Percentiles rank a stretch among this genome's conserved stretches.
These are phyloP conservation scores for Palaemon carinicauda DNA, from an alignment of 1,140 invertebrate genomes.

Conservation along the genomic window DNA sequence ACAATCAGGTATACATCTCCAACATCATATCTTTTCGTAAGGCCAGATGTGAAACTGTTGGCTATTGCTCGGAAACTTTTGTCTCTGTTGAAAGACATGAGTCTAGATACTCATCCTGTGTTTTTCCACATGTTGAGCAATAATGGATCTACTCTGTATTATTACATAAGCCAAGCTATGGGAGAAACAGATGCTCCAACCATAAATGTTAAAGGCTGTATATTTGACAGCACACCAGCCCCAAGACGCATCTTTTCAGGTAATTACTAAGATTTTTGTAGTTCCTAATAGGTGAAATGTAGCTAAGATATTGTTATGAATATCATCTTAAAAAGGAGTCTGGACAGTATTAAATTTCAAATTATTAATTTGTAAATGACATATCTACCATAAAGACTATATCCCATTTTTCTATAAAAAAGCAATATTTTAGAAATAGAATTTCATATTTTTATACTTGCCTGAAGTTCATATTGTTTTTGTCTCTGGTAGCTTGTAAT, in stretches of 20 bases:
- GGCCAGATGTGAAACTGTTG: conserved; percentile 69
- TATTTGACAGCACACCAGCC: conserved; percentile 80
- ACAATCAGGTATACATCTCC: conserved; percentile 78
- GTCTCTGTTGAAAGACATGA: conserved; percentile 72
- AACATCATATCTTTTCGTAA: conserved; percentile 74
- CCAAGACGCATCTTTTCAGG: conserved; percentile 69
- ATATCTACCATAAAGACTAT: too few species aligned
- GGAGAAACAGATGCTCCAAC: conserved; percentile 64
- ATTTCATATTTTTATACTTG: too few species aligned
- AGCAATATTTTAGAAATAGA: too few species aligned
- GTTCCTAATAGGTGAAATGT: too few species aligned
- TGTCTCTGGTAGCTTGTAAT: too few species aligned
- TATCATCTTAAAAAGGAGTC: background rate
- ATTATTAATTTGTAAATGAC: too few species aligned
- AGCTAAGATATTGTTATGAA: background rate
- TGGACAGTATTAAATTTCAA: too few species aligned
- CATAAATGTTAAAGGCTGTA: conserved; percentile 74
- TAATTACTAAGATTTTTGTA: too few species aligned
- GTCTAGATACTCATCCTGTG: conserved; percentile 75
- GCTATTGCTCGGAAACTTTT: conserved; percentile 74
- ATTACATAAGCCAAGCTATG: conserved; percentile 71
- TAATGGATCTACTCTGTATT: conserved; percentile 77
- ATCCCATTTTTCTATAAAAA: too few species aligned
- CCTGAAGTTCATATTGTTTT: too few species aligned
- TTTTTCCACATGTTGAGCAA: conserved; percentile 85